These are phyloP conservation scores for Scopus umbretta DNA, from an alignment of 2,113 vertebrate species.

Conservation along the genomic window DNA sequence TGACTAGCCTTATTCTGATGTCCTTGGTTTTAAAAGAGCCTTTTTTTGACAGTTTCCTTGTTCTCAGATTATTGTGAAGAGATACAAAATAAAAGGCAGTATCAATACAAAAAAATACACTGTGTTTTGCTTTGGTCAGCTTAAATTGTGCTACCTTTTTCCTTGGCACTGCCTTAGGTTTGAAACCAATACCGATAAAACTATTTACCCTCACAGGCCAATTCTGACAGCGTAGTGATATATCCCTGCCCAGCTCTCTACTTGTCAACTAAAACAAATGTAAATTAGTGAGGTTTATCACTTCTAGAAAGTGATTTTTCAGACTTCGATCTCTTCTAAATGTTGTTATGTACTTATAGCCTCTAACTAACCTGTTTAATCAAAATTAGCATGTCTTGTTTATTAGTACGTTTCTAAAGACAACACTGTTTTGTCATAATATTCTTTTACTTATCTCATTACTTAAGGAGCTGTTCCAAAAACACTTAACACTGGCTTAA, in stretches of 20 bases:
- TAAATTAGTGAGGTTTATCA: not conserved
- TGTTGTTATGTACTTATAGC: not conserved
- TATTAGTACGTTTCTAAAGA: not conserved
- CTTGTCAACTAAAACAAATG: not conserved
- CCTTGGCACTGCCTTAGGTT: not conserved
- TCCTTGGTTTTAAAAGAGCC: conserved; percentile 16
- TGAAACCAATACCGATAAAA: not conserved
- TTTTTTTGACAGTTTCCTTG: conserved; percentile 38
- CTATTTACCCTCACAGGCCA: not conserved
- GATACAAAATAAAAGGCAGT: conserved; percentile 7
- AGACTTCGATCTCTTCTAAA: not conserved
- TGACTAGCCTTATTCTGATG: conserved; percentile 44
- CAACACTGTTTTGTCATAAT: not conserved
- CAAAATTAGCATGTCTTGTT: not conserved
- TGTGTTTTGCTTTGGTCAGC: not conserved
- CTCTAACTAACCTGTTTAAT: not conserved
- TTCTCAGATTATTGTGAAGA: conserved; percentile 37
- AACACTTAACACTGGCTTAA: not conserved
- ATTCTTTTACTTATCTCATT: not conserved
- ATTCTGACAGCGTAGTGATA: not conserved
- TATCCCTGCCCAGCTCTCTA: not conserved
- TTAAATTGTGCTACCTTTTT: not conserved
- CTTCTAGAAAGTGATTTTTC: not conserved
- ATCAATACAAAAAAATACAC: not conserved
- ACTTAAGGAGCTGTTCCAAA: not conserved